A percentile compares a stretch with the other conserved stretches of the same genome.
Conservation (phyloP, 2,797 vertebrate genomes). For the Characodon lateralis region DNA sequence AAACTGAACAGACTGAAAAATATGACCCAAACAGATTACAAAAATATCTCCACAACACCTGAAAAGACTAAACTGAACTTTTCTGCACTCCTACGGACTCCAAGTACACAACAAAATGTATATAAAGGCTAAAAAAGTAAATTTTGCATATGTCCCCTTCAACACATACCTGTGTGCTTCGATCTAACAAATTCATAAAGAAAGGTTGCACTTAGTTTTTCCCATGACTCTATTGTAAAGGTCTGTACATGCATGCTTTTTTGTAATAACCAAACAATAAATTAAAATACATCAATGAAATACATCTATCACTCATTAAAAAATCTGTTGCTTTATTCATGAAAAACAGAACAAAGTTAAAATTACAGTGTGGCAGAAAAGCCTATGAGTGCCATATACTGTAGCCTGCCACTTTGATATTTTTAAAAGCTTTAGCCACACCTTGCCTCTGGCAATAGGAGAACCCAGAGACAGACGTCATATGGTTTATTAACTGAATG, state of each 20-base stretch:
- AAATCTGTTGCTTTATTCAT: background rate
- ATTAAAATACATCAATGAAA: background rate
- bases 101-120: too few relatives aligned
- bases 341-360: background rate
- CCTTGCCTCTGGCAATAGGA: conserved; percentile 28
- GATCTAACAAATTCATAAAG: background rate
- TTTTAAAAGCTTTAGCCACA: conserved; percentile 41
- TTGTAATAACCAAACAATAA: background rate
- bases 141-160: too few relatives aligned
- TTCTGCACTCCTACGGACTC: too few relatives aligned
- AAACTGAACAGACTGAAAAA: too few relatives aligned
- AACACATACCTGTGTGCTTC: background rate
- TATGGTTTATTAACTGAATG: conserved; percentile 46
- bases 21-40: too few relatives aligned
- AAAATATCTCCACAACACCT: too few relatives aligned
- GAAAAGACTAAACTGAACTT: too few relatives aligned
- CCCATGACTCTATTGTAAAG: background rate
- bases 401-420: conserved; percentile 13
- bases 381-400: background rate
- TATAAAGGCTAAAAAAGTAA: too few relatives aligned
- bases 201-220: background rate
- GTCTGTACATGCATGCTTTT: background rate
- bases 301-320: background rate
- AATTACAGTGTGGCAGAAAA: background rate
- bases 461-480: conserved; percentile 26